Percentiles rank a stretch among this genome's conserved stretches.
Evolutionary conservation across 1,140 invertebrate genomes (phyloP).

Genomic region (Magallana gigas): DNA sequence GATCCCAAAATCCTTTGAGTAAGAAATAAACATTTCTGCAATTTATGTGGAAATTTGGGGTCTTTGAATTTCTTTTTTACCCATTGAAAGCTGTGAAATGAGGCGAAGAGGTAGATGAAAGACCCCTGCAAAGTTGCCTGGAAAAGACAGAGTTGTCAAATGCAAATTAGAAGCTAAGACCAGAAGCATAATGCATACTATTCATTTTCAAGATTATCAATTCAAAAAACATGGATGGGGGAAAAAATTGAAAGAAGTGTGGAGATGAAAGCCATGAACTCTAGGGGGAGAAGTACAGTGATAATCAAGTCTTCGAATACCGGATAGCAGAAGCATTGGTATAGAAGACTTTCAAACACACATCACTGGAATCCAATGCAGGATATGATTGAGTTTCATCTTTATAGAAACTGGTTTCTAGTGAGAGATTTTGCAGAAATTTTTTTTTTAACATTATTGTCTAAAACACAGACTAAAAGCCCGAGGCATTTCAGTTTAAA

Average conservation of each 20-base stretch:
- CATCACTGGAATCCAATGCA: neutral
- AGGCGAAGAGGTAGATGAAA: constrained; percentile 26
- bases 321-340: neutral
- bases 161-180: constrained; percentile 33
- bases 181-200: constrained; percentile 17
- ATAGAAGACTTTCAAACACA: neutral
- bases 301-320: constrained; percentile 19
- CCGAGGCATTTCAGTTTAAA: neutral
- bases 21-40: constrained; percentile 12
- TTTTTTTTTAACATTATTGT: neutral
- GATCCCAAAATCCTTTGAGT: constrained; percentile 4
- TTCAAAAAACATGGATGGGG: constrained; percentile 30
- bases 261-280: neutral
- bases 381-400: neutral
- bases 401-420: too few relatives aligned
- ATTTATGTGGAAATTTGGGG: constrained; percentile 21
- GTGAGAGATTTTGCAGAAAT: too few relatives aligned
- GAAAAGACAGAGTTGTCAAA: constrained; percentile 35
- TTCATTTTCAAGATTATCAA: constrained; percentile 13
- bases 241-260: neutral
- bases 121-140: constrained; percentile 24
- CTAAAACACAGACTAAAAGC: constrained; percentile 8
- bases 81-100: constrained; percentile 32
- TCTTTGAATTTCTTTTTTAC: constrained; percentile 33
- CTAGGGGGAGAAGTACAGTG: neutral